Conservation (phyloP, 2,113 vertebrate species). For the Hypocryptadius cinnamomeus region DNA sequence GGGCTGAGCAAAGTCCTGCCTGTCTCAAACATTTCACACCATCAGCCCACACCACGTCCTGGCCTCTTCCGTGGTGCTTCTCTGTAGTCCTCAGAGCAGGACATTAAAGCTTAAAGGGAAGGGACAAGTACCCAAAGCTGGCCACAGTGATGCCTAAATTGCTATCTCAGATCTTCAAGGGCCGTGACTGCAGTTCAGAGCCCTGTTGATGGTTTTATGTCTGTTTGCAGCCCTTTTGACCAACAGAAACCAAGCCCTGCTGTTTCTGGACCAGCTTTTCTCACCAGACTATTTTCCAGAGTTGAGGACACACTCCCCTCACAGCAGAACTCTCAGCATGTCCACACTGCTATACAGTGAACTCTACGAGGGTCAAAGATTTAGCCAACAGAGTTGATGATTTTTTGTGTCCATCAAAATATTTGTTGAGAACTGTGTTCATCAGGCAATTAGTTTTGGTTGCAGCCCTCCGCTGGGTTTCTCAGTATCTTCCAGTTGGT, state of each 20-base stretch:
- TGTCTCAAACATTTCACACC: background rate
- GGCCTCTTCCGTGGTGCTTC: background rate
- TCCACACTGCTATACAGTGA: background rate
- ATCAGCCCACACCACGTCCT: fast-evolving
- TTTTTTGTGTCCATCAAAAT: background rate
- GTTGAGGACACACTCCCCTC: background rate
- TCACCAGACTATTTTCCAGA: background rate
- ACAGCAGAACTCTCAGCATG: fast-evolving
- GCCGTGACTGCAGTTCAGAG: background rate
- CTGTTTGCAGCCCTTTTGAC: background rate
- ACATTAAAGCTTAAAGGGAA: background rate
- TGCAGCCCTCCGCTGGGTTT: background rate
- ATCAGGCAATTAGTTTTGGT: background rate
- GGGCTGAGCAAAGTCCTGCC: background rate
- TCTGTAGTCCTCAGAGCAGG: background rate
- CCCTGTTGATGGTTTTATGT: background rate
- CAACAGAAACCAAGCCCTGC: background rate
- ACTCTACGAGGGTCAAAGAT: background rate
- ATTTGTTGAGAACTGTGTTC: background rate
- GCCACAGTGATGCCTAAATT: background rate
- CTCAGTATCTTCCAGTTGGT: background rate
- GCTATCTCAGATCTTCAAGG: background rate
- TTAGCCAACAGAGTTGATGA: background rate
- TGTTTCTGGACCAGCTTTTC: background rate
- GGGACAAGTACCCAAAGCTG: background rate